Evolutionary conservation across 2,888 invertebrate species (phyloP).

Genomic region (Erynnis tages): DNA sequence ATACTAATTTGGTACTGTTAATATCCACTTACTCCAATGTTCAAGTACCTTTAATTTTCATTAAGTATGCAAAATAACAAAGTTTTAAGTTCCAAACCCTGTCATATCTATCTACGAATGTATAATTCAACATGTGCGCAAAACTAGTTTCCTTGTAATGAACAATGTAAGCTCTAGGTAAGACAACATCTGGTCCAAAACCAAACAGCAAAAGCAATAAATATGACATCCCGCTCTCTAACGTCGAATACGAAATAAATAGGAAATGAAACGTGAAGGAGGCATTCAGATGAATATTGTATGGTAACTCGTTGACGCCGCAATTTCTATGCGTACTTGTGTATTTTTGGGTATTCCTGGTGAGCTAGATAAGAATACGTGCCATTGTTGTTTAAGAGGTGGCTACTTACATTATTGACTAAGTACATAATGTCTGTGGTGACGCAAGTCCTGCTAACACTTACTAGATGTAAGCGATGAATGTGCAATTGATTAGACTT

Average conservation of each 20-base stretch:
- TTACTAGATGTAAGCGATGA: too few species aligned
- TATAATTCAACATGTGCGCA: not conserved
- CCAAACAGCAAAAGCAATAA: slow-evolving; percentile 40
- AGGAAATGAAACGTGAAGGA: slow-evolving; percentile 51
- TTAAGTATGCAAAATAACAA: too few species aligned
- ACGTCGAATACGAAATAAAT: slow-evolving; percentile 47
- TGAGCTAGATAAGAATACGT: too few species aligned
- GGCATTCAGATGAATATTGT: slow-evolving; percentile 51
- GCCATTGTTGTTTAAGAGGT: too few species aligned
- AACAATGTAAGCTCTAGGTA: slow-evolving; percentile 22
- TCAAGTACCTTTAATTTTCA: too few species aligned
- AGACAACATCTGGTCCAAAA: slow-evolving; percentile 32
- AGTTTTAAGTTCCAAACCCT: not conserved
- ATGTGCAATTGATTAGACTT: too few species aligned
- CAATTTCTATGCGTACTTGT: slow-evolving; percentile 2
- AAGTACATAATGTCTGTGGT: too few species aligned
- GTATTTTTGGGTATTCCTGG: not conserved
- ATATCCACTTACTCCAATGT: too few species aligned
- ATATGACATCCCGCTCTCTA: slow-evolving; percentile 41
- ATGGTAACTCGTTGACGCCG: slow-evolving; percentile 41
- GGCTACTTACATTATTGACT: too few species aligned
- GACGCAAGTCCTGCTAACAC: too few species aligned
- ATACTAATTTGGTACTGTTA: too few species aligned
- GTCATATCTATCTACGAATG: too few species aligned
- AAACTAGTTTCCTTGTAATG: slow-evolving; percentile 5